Base-by-base conservation (phyloP, 2,797 vertebrate species). In the Arctocebus calabarensis region DNA sequence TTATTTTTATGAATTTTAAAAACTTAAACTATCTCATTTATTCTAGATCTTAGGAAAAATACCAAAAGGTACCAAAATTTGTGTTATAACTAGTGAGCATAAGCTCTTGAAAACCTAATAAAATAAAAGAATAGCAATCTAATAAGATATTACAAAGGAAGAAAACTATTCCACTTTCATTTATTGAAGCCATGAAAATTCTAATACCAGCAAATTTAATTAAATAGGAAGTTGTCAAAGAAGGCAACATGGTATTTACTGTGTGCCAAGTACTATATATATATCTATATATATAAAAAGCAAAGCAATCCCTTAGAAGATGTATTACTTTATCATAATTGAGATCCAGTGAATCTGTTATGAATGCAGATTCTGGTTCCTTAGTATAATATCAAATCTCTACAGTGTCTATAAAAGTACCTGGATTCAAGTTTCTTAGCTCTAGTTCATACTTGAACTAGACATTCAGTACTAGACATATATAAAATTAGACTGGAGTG, bases 161-260 rank as follows among this genome's bases (percentile, higher is more conserved):
- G 37, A 84, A 86, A 70, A 84, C 40, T 74, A 23, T 85, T 92
- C 55, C 29, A 74, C 0, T 87, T 92, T 94, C n/a, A 79, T 68
- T 40, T 91, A 32, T 27, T 29, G 34, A 66, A 90, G 20, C 48
- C 34, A 4, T n/a, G 57, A 79, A 73, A 86, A 32, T 78, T 23
- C 59, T 59, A 45, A 90, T 59, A 68, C 43, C 7, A 85, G n/a
- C 88, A 90, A 86, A 29, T 92, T 85, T 62, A 81, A 83, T 87
- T 66, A 82, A 86, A 43, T 68, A 78, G 45, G 61, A 75, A 64
- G 23, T 89, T 82, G 17, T 88, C 27, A 74, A 81, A 79, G 82
- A 87, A 16, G 25, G 16, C 45, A 91, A 22, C 2, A 37, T 82
- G 32, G 4, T 68, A 61, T 78, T 89, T 87, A 61, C 32, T 91